A percentile compares a stretch with the other conserved stretches of the same genome.
Conservation (phyloP, 2,797 vertebrate species). For the Taeniopygia guttata region DNA sequence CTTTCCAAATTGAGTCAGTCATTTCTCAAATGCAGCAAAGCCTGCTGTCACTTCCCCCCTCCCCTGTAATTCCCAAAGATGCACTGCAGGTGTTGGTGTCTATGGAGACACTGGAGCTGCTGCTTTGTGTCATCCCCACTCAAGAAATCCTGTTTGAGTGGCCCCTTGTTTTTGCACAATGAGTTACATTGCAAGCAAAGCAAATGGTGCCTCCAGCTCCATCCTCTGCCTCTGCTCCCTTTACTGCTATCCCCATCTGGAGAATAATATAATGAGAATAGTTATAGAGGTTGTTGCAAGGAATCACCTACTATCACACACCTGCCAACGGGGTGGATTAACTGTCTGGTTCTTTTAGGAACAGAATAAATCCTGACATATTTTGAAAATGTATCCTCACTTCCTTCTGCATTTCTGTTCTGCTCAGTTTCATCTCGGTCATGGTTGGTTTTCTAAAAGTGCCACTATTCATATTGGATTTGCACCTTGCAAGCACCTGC, state of each 20-base stretch:
- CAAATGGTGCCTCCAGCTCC: neutral
- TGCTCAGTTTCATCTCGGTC: constrained; percentile 28
- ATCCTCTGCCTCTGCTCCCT: neutral
- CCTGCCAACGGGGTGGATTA: constrained; percentile 58
- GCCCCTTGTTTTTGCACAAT: neutral
- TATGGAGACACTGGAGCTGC: neutral
- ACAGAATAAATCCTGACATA: constrained; percentile 56
- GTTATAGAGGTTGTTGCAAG: constrained; percentile 41
- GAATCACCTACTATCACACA: constrained; percentile 48
- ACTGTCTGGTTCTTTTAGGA: constrained; percentile 54
- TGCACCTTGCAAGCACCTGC: constrained; percentile 54
- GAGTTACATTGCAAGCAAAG: neutral
- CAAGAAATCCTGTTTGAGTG: constrained; percentile 16
- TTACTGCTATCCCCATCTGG: constrained; percentile 21
- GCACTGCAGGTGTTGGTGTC: neutral
- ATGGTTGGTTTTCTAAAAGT: constrained; percentile 17
- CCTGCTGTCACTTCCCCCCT: neutral
- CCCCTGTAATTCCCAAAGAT: neutral
- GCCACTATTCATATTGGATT: constrained; percentile 56
- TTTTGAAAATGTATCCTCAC: constrained; percentile 54
- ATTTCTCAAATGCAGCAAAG: neutral
- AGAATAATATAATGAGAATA: constrained; percentile 50
- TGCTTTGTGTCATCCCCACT: neutral
- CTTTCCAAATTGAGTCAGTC: neutral
- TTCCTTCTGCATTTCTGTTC: constrained; percentile 41